Conservation (phyloP, 2,797 vertebrate species). For the Anableps anableps region DNA sequence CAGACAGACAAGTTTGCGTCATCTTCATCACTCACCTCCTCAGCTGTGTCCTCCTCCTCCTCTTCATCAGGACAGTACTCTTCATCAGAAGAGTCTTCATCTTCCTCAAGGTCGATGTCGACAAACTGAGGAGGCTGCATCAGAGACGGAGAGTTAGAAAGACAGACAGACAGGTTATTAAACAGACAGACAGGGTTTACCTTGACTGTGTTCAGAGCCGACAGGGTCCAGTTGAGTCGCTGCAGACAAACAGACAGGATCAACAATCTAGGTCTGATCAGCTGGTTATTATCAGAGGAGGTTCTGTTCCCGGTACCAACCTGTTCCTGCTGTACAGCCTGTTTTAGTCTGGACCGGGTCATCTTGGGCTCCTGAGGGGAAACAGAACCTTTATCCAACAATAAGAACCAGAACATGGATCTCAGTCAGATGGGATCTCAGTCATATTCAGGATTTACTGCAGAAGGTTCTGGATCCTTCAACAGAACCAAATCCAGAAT, state of each 20-base stretch:
- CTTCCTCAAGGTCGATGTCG: constrained; percentile 92
- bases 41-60: constrained; percentile 89
- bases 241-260: constrained; percentile 47
- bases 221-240: constrained; percentile 65
- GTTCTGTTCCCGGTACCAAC: constrained; percentile 71
- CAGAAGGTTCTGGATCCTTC: not conserved
- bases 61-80: constrained; percentile 95
- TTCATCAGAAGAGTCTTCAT: constrained; percentile 95
- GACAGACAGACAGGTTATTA: not conserved
- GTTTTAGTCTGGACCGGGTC: constrained; percentile 94
- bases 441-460: not conserved
- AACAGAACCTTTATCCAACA: not conserved
- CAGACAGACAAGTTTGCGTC: too few relatives aligned
- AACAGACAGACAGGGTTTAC: constrained; percentile 16
- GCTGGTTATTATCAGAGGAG: too few relatives aligned
- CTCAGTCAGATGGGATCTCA: not conserved
- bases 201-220: constrained; percentile 35
- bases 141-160: constrained; percentile 16
- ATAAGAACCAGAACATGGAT: not conserved
- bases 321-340: constrained; percentile 91
- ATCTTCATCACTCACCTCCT: constrained; percentile 86
- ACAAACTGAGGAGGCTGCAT: constrained; percentile 92
- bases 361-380: constrained; percentile 91
- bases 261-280: not conserved
- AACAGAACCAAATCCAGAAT: not conserved